A percentile compares a stretch with the other conserved stretches of the same genome.
Conservation (phyloP, 2,797 vertebrate species). For the Cottoperca gobio region DNA sequence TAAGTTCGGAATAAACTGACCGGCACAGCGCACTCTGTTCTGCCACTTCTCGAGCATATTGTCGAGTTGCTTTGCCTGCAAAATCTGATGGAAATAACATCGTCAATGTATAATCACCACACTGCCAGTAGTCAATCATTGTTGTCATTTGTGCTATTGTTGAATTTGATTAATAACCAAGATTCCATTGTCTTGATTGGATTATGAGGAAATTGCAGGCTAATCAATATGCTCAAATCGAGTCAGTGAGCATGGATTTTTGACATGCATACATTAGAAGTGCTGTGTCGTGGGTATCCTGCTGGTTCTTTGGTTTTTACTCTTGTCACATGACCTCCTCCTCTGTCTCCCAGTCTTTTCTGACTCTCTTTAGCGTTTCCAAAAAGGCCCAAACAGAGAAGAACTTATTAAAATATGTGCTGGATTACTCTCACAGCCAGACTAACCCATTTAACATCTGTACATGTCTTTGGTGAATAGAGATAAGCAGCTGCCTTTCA, state of each 20-base stretch:
- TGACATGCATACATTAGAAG: conserved; percentile 23
- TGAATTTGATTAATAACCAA: conserved; percentile 29
- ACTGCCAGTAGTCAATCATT: conserved; percentile 29
- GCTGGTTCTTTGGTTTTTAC: conserved; percentile 25
- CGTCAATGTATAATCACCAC: conserved; percentile 24
- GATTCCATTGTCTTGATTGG: conserved; percentile 22
- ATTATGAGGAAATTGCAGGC: conserved; percentile 50
- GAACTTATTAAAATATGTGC: conserved; percentile 24
- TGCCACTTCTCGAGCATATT: neutral
- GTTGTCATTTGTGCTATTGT: conserved; percentile 31
- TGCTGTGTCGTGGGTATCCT: conserved; percentile 17
- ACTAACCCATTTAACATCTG: conserved; percentile 25
- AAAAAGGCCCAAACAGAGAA: conserved; percentile 12
- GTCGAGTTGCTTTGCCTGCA: conserved; percentile 15
- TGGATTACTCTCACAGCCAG: conserved; percentile 18
- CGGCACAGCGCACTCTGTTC: neutral
- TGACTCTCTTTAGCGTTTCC: neutral
- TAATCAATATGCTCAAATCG: conserved; percentile 45
- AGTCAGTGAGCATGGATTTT: conserved; percentile 18
- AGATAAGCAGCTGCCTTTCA: conserved; percentile 47
- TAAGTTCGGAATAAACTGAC: conserved; percentile 14
- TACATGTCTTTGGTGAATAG: conserved; percentile 9
- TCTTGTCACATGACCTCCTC: conserved; percentile 12
- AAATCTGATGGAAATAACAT: conserved; percentile 18
- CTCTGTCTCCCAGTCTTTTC: conserved; percentile 4